Conservation (phyloP, 2,113 vertebrate species). For the Actinemys pallida region DNA sequence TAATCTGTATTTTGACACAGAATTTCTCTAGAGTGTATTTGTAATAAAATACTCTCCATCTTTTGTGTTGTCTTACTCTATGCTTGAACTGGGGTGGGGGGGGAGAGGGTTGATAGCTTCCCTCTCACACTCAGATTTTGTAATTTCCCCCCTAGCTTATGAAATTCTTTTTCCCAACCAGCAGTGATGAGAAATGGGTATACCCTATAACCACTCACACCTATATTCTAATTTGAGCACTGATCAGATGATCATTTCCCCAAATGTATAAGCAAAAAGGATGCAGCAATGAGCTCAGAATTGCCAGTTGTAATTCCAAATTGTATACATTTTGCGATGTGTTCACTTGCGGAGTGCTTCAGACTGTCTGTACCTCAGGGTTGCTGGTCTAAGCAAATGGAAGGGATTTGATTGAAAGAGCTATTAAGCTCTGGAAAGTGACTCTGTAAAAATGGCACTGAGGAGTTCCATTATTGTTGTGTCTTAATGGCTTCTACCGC, state of each 20-base stretch:
- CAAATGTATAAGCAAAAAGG: constrained; percentile 22
- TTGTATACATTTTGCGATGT: neutral
- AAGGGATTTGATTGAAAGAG: neutral
- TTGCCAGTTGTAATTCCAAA: neutral
- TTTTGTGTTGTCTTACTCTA: neutral
- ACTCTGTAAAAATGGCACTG: neutral
- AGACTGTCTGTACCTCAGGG: neutral
- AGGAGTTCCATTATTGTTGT: neutral
- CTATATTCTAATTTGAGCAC: neutral
- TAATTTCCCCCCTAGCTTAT: neutral
- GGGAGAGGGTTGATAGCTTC: neutral
- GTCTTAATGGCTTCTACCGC: neutral
- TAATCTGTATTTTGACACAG: neutral
- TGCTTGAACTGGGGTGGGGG: neutral
- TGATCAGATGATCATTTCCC: neutral
- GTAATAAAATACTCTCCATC: neutral
- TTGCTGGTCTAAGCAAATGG: neutral
- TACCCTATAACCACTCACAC: neutral
- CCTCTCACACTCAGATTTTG: constrained; percentile 31
- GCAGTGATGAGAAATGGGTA: constrained; percentile 20
- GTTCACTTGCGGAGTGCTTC: neutral
- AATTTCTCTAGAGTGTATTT: neutral
- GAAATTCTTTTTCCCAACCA: neutral
- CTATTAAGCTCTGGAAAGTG: neutral
- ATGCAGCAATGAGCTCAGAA: constrained; percentile 8